Evolutionary conservation across 2,113 vertebrate genomes (phyloP).

Genomic region (Solea senegalensis): DNA sequence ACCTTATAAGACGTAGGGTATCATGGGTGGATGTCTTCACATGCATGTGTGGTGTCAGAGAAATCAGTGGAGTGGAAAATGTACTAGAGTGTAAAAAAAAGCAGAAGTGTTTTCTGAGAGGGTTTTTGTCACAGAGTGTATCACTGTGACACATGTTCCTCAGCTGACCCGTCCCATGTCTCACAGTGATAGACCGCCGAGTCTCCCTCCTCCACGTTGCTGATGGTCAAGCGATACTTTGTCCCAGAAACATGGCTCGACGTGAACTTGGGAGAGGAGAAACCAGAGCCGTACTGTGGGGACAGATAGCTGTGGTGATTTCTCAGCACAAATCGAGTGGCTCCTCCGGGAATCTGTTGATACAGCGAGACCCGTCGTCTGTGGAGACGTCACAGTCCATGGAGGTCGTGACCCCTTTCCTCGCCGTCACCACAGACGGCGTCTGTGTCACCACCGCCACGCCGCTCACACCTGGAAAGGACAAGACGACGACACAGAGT

Average conservation of each 20-base stretch:
- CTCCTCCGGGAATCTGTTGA: slow-evolving; percentile 29
- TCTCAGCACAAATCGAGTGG: accelerated
- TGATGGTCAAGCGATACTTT: slow-evolving; percentile 67
- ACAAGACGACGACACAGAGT: slow-evolving; percentile 33
- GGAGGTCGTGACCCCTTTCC: slow-evolving; percentile 45
- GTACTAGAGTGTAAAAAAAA: not conserved
- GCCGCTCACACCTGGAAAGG: slow-evolving; percentile 56
- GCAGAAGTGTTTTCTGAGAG: not conserved
- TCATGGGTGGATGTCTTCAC: no score
- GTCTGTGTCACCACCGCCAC: slow-evolving; percentile 52
- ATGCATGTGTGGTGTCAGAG: no score
- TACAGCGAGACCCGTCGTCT: not conserved
- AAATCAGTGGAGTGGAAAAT: no score
- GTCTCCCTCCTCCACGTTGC: slow-evolving; percentile 38
- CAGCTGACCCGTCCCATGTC: not conserved
- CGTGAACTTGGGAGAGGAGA: slow-evolving; percentile 53
- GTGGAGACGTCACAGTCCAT: slow-evolving; percentile 53
- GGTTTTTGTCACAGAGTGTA: slow-evolving; percentile 30
- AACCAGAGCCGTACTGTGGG: accelerated
- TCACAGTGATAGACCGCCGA: slow-evolving; percentile 1
- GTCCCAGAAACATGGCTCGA: slow-evolving; percentile 38
- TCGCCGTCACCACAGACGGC: slow-evolving; percentile 40
- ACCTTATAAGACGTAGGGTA: no score
- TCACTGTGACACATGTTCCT: not conserved
- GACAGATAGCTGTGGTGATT: accelerated